Base-by-base conservation (phyloP, 2,797 vertebrate species). In the Sebastes aleutianus region DNA sequence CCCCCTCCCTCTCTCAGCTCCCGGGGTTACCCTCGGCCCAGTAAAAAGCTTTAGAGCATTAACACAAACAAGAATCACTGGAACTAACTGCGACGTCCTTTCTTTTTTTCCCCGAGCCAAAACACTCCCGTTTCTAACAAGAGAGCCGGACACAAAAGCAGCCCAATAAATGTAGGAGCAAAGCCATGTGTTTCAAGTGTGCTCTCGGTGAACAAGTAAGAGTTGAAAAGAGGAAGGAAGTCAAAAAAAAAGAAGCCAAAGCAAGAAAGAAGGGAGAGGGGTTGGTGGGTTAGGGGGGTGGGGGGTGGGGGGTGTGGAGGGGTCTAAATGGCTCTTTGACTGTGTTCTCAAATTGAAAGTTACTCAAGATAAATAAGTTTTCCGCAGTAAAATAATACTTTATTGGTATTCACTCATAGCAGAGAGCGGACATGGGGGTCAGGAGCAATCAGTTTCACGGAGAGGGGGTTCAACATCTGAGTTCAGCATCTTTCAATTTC, bases 351-450 rank as follows among this genome's bases (percentile, higher is more conserved):
- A 88, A 86, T 81, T 65, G 74, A 93, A 84, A 75, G 80, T 91
- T 91, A 80, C 80, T 86, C 67, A 70, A 79, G 85, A 91, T 84
- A 79, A 88, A 91, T 83, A 84, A 32, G 89, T 86, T 89, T 87
- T 89, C 91, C 85, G 73, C 64, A 43, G 76, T 83, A 78, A 78
- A 83, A 87, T 69, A 71, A 53, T 20, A 84, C 63, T 85, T 87
- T 90, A 93, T 95, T 95, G 87, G 92, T 91, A 94, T 95, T 94
- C 94, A 83, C 78, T 79, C 68, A 78, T 83, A 82, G 86, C 88
- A 82, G 70, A 85, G 88, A 90, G 91, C 90, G 89, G 87, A 82
- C 71, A 63, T 50, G 54, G 78, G 78, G 93, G 93, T 93, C 94
- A 93, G 86, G 82, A 93, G 85, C 93, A 93, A 93, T 94, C 89